Evolutionary conservation across 2,888 invertebrate genomes (phyloP), one percentile per base, ranked within the genome.

Genomic region (Drosophila mercatorum): DNA sequence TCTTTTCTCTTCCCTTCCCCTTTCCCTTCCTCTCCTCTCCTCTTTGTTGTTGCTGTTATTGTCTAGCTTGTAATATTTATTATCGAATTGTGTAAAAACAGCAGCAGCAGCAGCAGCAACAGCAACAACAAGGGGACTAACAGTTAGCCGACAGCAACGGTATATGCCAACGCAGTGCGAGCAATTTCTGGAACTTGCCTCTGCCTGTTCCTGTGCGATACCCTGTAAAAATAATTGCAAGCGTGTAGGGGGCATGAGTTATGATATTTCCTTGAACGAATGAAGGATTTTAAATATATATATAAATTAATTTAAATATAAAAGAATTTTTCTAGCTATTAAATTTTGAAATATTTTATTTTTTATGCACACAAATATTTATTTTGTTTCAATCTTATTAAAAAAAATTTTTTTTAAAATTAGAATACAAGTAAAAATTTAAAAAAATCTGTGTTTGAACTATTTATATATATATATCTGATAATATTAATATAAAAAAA

Each of bases 61-160:
- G 84, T 89, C 89, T 89, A 80, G 87, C 89, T 89, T 83, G 83
- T 89, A 84, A 88, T 89, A 84, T 84, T 84, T 84, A 89, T 84
- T 84, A 89, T 89, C 87, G 89, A 84, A 89, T 84, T 83, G 83
- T 81, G 81, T 75, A 81, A 74, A 69, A 70, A 55, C 51, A 68
- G 68, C 65, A 69, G 49, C 40, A 57, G 14, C 51, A 68, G 64
- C 65, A 40, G 5, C 40, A 69, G 49, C 40, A 57, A 12, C 51
- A 68, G 64, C 65, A 40, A 5, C 40, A 55, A 55, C 40, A 40
- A 40, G 10, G 8, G 5, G 26, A 55, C 28, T 26, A 34, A 41
- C 55, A 28, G 55, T 55, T 53, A 53, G 34, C 31, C 44, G 34
- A 36, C 57, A 52, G 40, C 56, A 44, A 52, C 41, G 72, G 59